Evolutionary conservation across 2,113 vertebrate species (phyloP), one percentile per base, ranked within the genome.

Genomic region (Pogona vitticeps): DNA sequence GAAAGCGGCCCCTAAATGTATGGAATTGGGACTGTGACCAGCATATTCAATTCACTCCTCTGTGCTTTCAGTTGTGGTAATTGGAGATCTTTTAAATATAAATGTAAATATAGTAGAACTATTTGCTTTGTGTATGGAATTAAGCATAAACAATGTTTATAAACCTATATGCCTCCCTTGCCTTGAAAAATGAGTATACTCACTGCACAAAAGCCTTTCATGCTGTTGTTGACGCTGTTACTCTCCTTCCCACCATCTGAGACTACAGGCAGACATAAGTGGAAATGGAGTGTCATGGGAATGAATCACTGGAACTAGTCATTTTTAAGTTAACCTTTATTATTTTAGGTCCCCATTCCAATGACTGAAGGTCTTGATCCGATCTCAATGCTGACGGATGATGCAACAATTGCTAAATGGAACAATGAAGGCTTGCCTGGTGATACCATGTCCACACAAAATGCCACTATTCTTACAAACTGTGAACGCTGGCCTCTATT

Each of bases 351-450:
- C 28, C 88, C 82, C 23, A 92, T 97, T 92, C 95, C 96, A 80
- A 96, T 96, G 96, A 96, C 92, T 8, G 94, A 96, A 82, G 95
- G 91, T 79, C 92, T 97, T 79, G 96, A 97, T 92, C 95, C 96
- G 36, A 94, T 97, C 46, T 91, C 86, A 13, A 94, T 96, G 96
- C 71, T 90, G 90, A 96, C 94, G 13, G 96, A 97, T 85, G 95
- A 95, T 65, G 96, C 96, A 68, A 96, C 92, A 38, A 94, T 95
- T 88, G 97, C 97, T 73, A 93, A 96, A 92, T 88, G 97, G 96
- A 97, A 97, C 93, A 98, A 96, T 38, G 96, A 97, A 77, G 91
- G 97, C 58, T 90, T 97, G 88, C 96, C 96, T 6, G 95, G 95
- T 73, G 96, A 96, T 94, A 93, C 94, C 89, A 96, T 90, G 90